These are phyloP conservation scores for Zelleria hepariella DNA, from an alignment of 2,888 invertebrate genomes.

Conservation along the genomic window DNA sequence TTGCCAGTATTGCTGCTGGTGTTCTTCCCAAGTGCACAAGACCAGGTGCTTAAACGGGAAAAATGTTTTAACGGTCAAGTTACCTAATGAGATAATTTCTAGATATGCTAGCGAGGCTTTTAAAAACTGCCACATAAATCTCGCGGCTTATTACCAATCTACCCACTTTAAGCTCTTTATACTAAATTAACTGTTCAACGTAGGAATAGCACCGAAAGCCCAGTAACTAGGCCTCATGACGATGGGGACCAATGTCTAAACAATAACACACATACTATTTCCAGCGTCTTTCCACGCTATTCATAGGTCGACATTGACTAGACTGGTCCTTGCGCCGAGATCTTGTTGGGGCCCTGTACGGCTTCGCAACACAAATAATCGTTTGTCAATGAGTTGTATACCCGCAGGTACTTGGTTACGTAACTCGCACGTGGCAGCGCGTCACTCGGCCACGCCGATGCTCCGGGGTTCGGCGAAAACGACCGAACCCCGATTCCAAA, in stretches of 20 bases:
- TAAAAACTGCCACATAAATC: background rate
- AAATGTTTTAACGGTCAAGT: background rate
- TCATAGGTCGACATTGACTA: background rate
- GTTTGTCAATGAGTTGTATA: conserved; percentile 63
- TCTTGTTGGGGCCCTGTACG: background rate
- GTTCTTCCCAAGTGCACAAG: too few species aligned
- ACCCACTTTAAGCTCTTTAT: too few species aligned
- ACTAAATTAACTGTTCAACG: background rate
- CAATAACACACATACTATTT: background rate
- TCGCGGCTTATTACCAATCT: background rate
- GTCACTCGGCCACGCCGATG: conserved; percentile 29
- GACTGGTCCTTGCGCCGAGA: background rate
- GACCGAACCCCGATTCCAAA: conserved; percentile 34
- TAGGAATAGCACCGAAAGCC: background rate
- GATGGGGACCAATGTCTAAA: background rate
- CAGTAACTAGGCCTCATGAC: too few species aligned
- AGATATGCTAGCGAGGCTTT: background rate
- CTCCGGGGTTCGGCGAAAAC: conserved; percentile 35
- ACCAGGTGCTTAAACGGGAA: too few species aligned
- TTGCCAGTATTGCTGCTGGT: background rate
- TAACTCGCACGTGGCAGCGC: conserved; percentile 59
- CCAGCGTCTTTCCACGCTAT: background rate
- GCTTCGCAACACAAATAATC: conserved; percentile 24
- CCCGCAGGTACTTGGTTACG: conserved; percentile 31
- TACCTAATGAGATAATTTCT: too few species aligned